Base-by-base conservation (phyloP, 1,140 invertebrate genomes). In the Drosophila dunni region DNA sequence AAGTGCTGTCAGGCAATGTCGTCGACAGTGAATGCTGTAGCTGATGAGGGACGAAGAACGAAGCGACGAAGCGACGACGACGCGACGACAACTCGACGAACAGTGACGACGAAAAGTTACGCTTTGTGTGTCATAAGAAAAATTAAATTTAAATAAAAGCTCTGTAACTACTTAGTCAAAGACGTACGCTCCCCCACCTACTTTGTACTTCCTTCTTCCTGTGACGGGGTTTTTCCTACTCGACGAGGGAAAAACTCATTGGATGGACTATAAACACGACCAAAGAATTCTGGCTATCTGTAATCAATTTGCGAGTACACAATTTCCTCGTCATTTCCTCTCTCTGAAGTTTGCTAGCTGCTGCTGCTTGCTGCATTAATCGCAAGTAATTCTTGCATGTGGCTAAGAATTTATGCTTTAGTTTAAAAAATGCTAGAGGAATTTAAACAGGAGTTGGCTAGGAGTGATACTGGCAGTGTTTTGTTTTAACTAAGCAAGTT, bases 251-350 rank as follows among this genome's bases (percentile, higher is more conserved):
- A 6, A 62, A 63, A 57, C 11, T 45, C 29, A 57, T 33, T 48
- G 38, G 50, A n/a, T 17, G 50, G 51, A 65, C 40, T 33, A 62
- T 24, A 62, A 62, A 61, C 34, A 50, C 48, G 46, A 60, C 45
- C 62, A 74, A 56, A 70, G 75, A 61, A 66, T 69, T 63, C 69
- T 44, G 81, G 75, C 74, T 81, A 85, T 85, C 81, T 85, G 81
- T 85, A 85, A 85, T 86, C 78, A 85, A 85, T 85, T 85, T 85
- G 34, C 56, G 45, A 51, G 57, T 24, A 81, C 60, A 81, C 82
- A 86, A 85, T 85, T 85, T 85, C 78, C 78, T 79, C 60, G 69
- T 81, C 70, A 86, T 85, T 86, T 85, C 82, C 81, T 78, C 51
- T 46, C 51, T 54, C 24, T 29, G 24, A 29, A 29, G 24, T 29